phyloP scores from a whole-genome alignment of 2,888 invertebrate species.

The Boloria selene region DNA sequence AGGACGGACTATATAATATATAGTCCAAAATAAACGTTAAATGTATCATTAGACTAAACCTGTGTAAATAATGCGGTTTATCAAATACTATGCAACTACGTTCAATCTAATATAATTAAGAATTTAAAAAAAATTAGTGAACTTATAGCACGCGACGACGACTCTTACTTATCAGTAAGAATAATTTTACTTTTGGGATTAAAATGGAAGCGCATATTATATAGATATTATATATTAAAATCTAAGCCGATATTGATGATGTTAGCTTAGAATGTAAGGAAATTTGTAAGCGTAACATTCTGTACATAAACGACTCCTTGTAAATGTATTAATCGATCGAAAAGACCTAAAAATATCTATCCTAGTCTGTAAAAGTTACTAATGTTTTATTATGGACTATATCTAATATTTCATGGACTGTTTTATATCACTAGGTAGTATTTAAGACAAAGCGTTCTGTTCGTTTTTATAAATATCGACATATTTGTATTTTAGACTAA shows the following conservation, averaged over 20 bases:
- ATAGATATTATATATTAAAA: not conserved
- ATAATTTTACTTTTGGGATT: not conserved
- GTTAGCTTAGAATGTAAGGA: no score
- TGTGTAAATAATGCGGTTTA: constrained; percentile 1
- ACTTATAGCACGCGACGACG: constrained; percentile 4
- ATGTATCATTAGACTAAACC: not conserved
- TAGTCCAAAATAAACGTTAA: not conserved
- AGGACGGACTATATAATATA: constrained; percentile 5
- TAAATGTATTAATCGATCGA: no score
- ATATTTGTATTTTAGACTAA: not conserved
- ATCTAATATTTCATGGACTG: constrained; percentile 2
- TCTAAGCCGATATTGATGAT: not conserved
- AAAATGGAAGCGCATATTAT: constrained; percentile 17
- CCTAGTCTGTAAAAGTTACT: no score
- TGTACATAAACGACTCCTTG: no score
- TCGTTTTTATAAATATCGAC: not conserved
- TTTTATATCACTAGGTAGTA: constrained; percentile 1
- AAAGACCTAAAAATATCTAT: no score
- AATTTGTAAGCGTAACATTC: no score
- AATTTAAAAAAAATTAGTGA: no score
- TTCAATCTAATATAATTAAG: no score
- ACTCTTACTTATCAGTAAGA: not conserved
- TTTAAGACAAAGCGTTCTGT: constrained; percentile 1
- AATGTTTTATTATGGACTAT: not conserved
- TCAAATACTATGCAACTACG: constrained; percentile 4